A percentile compares a stretch with the other conserved stretches of the same genome.
Evolutionary conservation across 1,140 invertebrate species (phyloP).

Genomic region (Drosophila simulans): DNA sequence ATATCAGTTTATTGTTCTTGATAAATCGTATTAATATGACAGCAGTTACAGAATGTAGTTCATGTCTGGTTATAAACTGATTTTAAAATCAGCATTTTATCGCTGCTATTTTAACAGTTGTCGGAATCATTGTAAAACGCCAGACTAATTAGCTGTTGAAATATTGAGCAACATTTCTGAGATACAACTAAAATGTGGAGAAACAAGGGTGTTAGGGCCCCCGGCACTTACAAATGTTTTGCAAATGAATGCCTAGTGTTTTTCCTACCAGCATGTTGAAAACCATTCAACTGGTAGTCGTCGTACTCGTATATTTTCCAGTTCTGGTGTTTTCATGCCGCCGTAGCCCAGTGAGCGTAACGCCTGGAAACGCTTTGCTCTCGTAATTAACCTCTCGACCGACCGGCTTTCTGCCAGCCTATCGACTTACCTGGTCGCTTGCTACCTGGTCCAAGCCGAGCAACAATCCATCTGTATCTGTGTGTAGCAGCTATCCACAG

Average conservation of each 20-base stretch:
- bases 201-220: constrained; percentile 10
- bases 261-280: constrained; percentile 21
- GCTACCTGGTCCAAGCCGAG: constrained; percentile 10
- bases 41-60: too few species aligned
- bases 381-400: constrained; percentile 81
- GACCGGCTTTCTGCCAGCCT: constrained; percentile 72
- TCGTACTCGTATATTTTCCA: constrained; percentile 28
- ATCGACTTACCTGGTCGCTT: constrained; percentile 15
- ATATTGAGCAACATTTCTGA: neutral
- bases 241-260: constrained; percentile 28
- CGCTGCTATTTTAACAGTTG: neutral
- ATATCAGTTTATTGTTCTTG: neutral
- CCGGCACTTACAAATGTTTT: constrained; percentile 16
- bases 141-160: neutral
- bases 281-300: constrained; percentile 52
- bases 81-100: too few species aligned
- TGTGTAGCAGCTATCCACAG: constrained; percentile 16
- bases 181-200: neutral
- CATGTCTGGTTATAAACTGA: too few species aligned
- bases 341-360: constrained; percentile 68
- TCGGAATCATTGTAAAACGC: neutral
- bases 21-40: neutral
- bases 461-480: constrained; percentile 6
- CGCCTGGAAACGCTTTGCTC: constrained; percentile 73
- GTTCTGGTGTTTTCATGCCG: constrained; percentile 25